Evolutionary conservation across 2,797 vertebrate genomes (phyloP).

Genomic region (Sternotherus odoratus): DNA sequence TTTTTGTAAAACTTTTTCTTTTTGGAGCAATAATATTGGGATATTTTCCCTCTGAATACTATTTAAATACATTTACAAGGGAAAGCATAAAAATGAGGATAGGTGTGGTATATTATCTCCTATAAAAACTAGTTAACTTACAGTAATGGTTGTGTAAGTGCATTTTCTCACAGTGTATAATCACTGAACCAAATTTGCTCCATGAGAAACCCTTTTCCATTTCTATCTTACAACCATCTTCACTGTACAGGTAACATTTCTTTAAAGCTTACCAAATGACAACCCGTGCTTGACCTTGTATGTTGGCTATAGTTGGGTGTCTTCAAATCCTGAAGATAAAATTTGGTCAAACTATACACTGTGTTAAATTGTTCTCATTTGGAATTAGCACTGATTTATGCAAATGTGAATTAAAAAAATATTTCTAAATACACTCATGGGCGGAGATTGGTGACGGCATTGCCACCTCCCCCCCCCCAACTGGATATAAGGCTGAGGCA

Average conservation of each 20-base stretch:
- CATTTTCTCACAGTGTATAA: background rate
- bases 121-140: background rate
- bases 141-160: background rate
- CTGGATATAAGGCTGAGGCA: too few relatives aligned
- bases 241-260: background rate
- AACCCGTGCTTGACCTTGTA: background rate
- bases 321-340: background rate
- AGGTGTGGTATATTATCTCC: background rate
- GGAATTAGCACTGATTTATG: background rate
- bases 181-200: background rate
- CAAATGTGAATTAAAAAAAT: background rate
- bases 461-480: background rate
- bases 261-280: background rate
- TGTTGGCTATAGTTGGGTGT: background rate
- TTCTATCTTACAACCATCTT: background rate
- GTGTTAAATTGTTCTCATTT: background rate
- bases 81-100: slow-evolving; percentile 22
- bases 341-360: background rate
- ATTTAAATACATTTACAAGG: slow-evolving; percentile 22
- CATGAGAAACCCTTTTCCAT: background rate
- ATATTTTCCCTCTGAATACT: slow-evolving; percentile 42
- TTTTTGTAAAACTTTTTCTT: slow-evolving; percentile 57
- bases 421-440: background rate
- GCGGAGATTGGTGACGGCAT: too few relatives aligned
- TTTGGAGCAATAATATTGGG: slow-evolving; percentile 57